A percentile compares a stretch with the other conserved stretches of the same genome.
phyloP scores from a whole-genome alignment of 2,888 invertebrate genomes.

The Drosophila nigritarsus region DNA sequence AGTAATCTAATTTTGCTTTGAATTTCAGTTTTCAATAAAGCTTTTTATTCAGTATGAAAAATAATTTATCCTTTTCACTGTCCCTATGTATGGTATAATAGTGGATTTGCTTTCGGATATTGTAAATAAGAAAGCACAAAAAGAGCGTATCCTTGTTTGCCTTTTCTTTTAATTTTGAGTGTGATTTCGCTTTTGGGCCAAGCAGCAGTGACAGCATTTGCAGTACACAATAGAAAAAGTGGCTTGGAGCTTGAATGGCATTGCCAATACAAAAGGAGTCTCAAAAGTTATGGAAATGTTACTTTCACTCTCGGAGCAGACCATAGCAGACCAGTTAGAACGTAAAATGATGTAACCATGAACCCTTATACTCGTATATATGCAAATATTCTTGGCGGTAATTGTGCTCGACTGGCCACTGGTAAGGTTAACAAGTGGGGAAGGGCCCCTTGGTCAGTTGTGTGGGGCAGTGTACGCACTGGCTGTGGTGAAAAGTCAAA shows the following conservation, averaged over 20 bases:
- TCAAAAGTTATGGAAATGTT: neutral
- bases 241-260: neutral
- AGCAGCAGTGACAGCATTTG: neutral
- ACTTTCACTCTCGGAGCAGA: neutral
- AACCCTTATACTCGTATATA: neutral
- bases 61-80: neutral
- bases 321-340: neutral
- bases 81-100: neutral
- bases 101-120: neutral
- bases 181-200: neutral
- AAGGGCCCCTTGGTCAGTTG: slow-evolving; percentile 8
- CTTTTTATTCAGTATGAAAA: neutral
- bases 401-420: slow-evolving; percentile 3
- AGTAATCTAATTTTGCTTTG: neutral
- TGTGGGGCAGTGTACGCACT: slow-evolving; percentile 18
- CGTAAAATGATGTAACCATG: slow-evolving; percentile 9
- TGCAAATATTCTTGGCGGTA: slow-evolving; percentile 10
- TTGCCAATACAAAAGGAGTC: neutral
- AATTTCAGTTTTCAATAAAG: neutral
- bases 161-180: neutral
- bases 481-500: slow-evolving; percentile 43
- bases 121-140: neutral
- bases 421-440: slow-evolving; percentile 28
- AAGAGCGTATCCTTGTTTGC: neutral
- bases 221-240: neutral